Evolutionary conservation across 2,888 invertebrate species (phyloP), one percentile per base, ranked within the genome.

Genomic region (Ariolimax columbianus): DNA sequence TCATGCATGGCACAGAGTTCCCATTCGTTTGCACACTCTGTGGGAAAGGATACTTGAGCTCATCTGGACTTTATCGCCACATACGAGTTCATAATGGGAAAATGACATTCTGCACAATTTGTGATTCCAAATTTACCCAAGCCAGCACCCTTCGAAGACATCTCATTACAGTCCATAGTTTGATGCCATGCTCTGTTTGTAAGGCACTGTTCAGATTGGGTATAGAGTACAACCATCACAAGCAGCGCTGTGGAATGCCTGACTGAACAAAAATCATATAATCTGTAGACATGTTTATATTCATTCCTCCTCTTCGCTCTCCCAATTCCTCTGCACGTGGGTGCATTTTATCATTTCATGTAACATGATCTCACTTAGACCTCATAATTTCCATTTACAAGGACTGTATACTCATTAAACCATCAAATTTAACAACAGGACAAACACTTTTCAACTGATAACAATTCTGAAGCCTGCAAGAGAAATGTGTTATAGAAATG

Each of bases 11-110:
- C 2, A 43, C 63, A 19, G 51, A 43, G 66, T 77, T 68, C 14
- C 83, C 83, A 26, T 87, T 77, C 83, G 80, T 78, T 4, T 87
- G 87, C 70, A 51, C 51, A n/a, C 79, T 83, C 55, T 87, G 87
- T 55, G 85, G 85, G 4, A 87, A 85, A 75, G 82, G 75, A 47
- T 87, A 85, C 43, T 83, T 80, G 36, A 73, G 77, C 63, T 59
- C 77, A 47, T 66, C 40, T 19, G 82, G 82, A 26, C 70, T 82
- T 33, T 47, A 55, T 38, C 73, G 51, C 9, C 82, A 82, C n/a
- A 70, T 70, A 17, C n/a, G 47, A n/a, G 82, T 47, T 11, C 82
- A 82, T 30, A 55, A 40, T 38, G 82, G 82, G 51, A 51, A 70
- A 38, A 19, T 47, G 26, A 70, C 70, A 33, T 70, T 73, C 38